Evolutionary conservation across 1,140 invertebrate species (phyloP).

Genomic region (Megalonaias nervosa): DNA sequence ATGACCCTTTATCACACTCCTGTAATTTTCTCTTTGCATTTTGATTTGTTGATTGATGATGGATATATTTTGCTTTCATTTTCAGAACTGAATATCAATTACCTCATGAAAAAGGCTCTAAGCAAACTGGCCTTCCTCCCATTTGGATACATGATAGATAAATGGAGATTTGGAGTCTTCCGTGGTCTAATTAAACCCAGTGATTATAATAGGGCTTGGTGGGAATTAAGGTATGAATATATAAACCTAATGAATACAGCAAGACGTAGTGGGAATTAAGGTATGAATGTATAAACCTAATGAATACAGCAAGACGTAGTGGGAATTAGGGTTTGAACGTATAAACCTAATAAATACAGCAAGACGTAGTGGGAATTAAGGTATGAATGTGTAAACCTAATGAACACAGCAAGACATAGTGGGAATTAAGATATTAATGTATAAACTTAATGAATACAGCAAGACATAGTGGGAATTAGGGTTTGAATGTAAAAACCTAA

Average conservation of each 20-base stretch:
- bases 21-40: neutral
- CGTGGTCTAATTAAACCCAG: constrained; percentile 1
- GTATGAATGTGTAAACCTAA: neutral
- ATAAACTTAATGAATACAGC: neutral
- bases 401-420: neutral
- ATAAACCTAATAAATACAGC: neutral
- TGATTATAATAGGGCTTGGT: constrained; percentile 29
- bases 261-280: constrained; percentile 5
- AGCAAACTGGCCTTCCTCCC: constrained; percentile 91
- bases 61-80: neutral
- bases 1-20: too few relatives aligned
- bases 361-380: constrained; percentile 5
- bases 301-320: neutral
- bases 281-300: constrained; percentile 1
- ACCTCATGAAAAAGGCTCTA: constrained; percentile 84
- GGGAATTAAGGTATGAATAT: constrained; percentile 21
- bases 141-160: constrained; percentile 35
- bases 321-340: constrained; percentile 15
- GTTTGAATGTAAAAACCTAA: neutral
- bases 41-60: neutral
- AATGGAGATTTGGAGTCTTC: constrained; percentile 32
- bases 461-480: constrained; percentile 4
- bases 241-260: neutral
- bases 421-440: constrained; percentile 14
- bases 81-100: constrained; percentile 87